Base-by-base conservation (phyloP, 2,113 vertebrate species). In the Paracanthobrama guichenoti region DNA sequence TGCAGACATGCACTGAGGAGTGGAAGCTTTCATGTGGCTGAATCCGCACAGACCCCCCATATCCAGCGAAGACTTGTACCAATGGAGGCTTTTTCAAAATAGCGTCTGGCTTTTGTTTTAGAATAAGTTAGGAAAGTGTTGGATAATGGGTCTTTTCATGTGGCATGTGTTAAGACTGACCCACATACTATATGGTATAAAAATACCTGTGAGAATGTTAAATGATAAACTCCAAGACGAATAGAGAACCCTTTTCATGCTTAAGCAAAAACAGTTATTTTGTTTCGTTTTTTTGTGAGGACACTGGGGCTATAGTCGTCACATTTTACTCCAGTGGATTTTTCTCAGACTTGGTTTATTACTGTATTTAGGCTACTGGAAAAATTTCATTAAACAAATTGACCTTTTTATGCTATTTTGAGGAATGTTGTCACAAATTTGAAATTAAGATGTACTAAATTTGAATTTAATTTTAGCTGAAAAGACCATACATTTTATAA, bases 21-120 rank as follows among this genome's bases (percentile, higher is more conserved):
- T 31, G 55, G 42, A 77, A 44, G 73, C 84, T 87, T 86, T 87
- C 67, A 86, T 89, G 86, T 79, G 73, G 82, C 60, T 50, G 24
- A 76, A 86, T 71, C 57, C 46, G 60, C 53, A 67, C 55, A 64
- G n/a, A 75, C 26, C 55, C 73, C 26, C 26, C 26, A 69, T 60
- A 55, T 81, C 83, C 69, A 83, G 85, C 60, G 11, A 87, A 74
- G 28, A 60, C 80, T 76, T 79, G 42, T 74, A 66, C 64, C 55
- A 81, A 73, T 81, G 39, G 53, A 80, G 64, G 67, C 64, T 66
- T 79, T 84, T 86, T 26, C 26, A 78, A 79, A 81, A 81, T 12
- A 26, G 7, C 35, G 31, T 74, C 75, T 83, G 35, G 31, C 44
- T 87, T 75, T 50, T 50, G 71, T 73, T 26, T 53, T 48, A 48